Conservation (phyloP, 2,797 vertebrate species). For the Molothrus aeneus region DNA sequence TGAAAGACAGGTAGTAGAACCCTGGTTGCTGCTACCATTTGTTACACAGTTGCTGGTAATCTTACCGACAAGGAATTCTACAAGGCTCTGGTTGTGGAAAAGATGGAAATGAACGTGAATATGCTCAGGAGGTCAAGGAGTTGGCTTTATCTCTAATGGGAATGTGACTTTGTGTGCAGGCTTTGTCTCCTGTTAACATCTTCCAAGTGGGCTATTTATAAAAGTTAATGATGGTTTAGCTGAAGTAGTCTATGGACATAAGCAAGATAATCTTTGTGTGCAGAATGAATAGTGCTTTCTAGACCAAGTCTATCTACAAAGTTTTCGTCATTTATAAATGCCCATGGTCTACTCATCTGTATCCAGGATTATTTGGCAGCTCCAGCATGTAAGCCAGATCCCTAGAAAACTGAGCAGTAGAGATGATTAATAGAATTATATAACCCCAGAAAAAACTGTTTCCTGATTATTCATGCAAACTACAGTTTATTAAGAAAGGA, state of each 20-base stretch:
- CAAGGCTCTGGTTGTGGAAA: not conserved
- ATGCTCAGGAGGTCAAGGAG: not conserved
- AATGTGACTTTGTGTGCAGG: not conserved
- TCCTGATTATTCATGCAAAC: not conserved
- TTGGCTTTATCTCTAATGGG: not conserved
- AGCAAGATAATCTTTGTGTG: not conserved
- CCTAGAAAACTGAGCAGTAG: not conserved
- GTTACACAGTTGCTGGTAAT: not conserved
- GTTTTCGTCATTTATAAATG: not conserved
- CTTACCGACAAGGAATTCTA: not conserved
- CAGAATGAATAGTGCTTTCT: not conserved
- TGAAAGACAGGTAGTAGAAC: not conserved
- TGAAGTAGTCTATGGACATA: not conserved
- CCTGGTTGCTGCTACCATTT: not conserved
- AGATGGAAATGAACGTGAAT: not conserved
- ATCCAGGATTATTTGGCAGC: not conserved
- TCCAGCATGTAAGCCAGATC: not conserved
- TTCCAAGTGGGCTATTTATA: not conserved
- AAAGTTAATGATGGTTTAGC: not conserved
- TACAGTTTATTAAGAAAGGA: not conserved
- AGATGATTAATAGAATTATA: not conserved
- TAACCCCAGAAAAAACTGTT: not conserved
- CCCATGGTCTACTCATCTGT: not conserved
- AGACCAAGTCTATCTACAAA: not conserved
- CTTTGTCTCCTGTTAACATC: not conserved